Conservation (phyloP, 2,888 invertebrate genomes). For the Hirtodrosophila histrioides region DNA sequence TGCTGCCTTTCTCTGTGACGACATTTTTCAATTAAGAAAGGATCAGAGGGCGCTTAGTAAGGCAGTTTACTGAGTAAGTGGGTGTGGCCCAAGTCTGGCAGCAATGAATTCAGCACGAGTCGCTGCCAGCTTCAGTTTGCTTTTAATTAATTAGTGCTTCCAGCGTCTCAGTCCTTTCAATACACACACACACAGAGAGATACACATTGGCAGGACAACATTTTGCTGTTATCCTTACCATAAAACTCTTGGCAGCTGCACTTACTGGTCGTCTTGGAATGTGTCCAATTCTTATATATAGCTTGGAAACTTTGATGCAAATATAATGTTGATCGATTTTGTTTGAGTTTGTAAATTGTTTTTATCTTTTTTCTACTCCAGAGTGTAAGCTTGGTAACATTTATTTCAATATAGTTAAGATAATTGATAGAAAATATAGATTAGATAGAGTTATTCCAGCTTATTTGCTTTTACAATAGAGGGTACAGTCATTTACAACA, state of each 20-base stretch:
- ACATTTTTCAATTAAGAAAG: constrained; percentile 82
- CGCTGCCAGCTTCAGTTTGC: constrained; percentile 40
- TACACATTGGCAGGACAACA: constrained; percentile 9
- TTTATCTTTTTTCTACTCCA: too few species aligned
- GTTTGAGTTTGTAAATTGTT: too few species aligned
- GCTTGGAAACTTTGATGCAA: constrained; percentile 22
- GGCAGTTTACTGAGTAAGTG: constrained; percentile 61
- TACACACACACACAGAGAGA: constrained; percentile 3
- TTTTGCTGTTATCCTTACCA: constrained; percentile 2
- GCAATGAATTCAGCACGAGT: neutral
- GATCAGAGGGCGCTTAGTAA: constrained; percentile 80
- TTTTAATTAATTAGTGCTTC: constrained; percentile 69
- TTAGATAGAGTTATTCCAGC: too few species aligned
- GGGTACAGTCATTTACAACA: too few species aligned
- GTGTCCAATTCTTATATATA: constrained; percentile 39
- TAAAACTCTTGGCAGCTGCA: constrained; percentile 62
- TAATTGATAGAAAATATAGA: too few species aligned
- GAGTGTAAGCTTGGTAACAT: too few species aligned
- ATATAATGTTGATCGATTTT: constrained; percentile 31
- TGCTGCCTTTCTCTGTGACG: constrained; percentile 62
- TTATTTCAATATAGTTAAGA: too few species aligned
- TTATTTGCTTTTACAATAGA: too few species aligned
- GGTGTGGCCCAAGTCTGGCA: constrained; percentile 18
- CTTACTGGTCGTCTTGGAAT: constrained; percentile 39
- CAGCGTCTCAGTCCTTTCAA: constrained; percentile 32